phyloP scores from a whole-genome alignment of 2,113 vertebrate species.

The Gobio gobio region DNA sequence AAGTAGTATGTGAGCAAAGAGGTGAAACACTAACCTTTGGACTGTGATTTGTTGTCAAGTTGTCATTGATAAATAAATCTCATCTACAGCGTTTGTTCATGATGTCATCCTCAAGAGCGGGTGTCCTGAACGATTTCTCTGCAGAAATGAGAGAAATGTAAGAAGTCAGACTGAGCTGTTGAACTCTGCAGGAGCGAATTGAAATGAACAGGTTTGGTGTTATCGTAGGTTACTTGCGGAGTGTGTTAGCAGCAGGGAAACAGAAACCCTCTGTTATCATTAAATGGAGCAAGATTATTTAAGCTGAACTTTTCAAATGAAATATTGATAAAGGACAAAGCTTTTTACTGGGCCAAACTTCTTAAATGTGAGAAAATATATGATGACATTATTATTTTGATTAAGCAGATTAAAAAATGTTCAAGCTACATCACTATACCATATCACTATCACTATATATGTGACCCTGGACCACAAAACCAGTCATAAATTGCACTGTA shows the following conservation, averaged over 20 bases:
- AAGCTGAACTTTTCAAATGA: constrained; percentile 54
- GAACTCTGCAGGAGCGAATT: constrained; percentile 38
- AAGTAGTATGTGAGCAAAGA: background rate
- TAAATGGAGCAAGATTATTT: constrained; percentile 45
- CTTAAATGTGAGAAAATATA: background rate
- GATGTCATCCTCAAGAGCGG: background rate
- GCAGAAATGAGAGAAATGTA: background rate
- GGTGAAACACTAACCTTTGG: background rate
- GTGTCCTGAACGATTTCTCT: background rate
- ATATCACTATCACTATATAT: too few relatives aligned
- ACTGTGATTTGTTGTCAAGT: background rate
- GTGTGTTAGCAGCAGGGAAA: constrained; percentile 13
- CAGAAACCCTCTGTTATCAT: background rate
- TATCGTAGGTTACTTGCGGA: background rate
- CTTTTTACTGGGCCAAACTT: background rate
- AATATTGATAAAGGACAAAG: constrained; percentile 54
- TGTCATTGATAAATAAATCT: constrained; percentile 24
- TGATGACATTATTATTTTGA: background rate
- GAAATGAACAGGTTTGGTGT: background rate
- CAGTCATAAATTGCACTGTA: too few relatives aligned
- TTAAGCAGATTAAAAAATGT: too few relatives aligned
- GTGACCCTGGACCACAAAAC: too few relatives aligned
- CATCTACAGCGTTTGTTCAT: background rate
- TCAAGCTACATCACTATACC: too few relatives aligned
- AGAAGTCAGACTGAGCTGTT: constrained; percentile 19